A percentile compares a stretch with the other conserved stretches of the same genome.
Conservation (phyloP, 2,113 vertebrate genomes). For the Hirundichthys speculiger region DNA sequence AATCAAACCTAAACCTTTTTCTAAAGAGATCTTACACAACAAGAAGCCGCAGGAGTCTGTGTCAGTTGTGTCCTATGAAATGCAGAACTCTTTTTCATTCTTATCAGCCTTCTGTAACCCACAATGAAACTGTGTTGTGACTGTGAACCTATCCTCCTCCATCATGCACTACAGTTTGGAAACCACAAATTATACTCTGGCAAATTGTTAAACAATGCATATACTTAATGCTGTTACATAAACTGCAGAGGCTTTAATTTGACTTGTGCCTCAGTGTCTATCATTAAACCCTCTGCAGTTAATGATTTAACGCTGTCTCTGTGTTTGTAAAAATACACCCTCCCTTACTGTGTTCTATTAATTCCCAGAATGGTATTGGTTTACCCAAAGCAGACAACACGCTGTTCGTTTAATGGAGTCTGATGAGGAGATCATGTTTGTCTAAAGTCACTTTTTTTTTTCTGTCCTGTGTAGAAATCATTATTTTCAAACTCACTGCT, state of each 20-base stretch:
- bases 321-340: slow-evolving; percentile 2
- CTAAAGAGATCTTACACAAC: not conserved
- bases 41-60: not conserved
- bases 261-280: no score
- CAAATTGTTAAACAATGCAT: no score
- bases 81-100: slow-evolving; percentile 1
- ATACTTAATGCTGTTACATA: no score
- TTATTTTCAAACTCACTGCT: not conserved
- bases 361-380: slow-evolving; percentile 3
- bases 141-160: not conserved
- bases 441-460: not conserved
- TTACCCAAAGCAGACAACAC: not conserved
- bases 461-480: not conserved
- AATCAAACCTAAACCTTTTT: slow-evolving; percentile 38
- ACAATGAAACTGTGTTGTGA: slow-evolving; percentile 16
- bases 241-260: no score
- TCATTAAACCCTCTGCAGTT: not conserved
- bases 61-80: slow-evolving; percentile 9
- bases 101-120: not conserved
- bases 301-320: slow-evolving; percentile 5
- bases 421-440: not conserved
- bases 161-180: slow-evolving; percentile 24
- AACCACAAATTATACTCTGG: not conserved
- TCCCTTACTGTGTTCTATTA: slow-evolving; percentile 5
- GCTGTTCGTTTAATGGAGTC: slow-evolving; percentile 19